Evolutionary conservation across 1,140 invertebrate genomes (phyloP).

Genomic region (Thereuonema tuberculata): DNA sequence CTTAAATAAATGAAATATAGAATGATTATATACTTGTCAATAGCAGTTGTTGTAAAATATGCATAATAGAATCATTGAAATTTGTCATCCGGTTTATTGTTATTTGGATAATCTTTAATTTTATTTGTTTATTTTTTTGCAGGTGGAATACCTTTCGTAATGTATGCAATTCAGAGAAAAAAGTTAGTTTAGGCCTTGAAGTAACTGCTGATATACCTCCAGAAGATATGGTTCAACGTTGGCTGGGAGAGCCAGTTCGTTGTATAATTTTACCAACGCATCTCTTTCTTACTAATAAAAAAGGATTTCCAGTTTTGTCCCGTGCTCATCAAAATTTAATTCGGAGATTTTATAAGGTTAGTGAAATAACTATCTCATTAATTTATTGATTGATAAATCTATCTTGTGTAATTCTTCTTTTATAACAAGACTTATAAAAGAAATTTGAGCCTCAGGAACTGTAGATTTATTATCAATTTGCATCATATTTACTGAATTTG

Average conservation of each 20-base stretch:
- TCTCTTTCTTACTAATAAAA: conserved; percentile 41
- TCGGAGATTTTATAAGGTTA: conserved; percentile 26
- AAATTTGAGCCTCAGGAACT: too few species aligned
- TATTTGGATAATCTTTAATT: too few species aligned
- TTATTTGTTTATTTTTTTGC: conserved; percentile 13
- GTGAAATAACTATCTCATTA: too few species aligned
- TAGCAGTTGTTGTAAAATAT: too few species aligned
- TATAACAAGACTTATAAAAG: too few species aligned
- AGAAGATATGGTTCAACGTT: conserved; percentile 53
- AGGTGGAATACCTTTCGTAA: conserved; percentile 76
- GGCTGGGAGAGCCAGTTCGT: conserved; percentile 84
- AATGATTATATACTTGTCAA: too few species aligned
- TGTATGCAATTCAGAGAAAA: conserved; percentile 55
- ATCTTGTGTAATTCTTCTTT: neutral
- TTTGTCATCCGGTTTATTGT: neutral
- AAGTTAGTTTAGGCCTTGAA: conserved; percentile 53
- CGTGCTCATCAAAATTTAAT: conserved; percentile 65
- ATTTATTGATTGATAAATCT: neutral
- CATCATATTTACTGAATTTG: too few species aligned
- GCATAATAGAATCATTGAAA: too few species aligned
- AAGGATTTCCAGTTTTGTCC: conserved; percentile 79
- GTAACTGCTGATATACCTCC: conserved; percentile 50
- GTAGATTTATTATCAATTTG: too few species aligned
- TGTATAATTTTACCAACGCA: conserved; percentile 67
- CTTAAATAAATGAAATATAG: too few species aligned